A percentile compares a stretch with the other conserved stretches of the same genome.
Conservation (phyloP, 2,888 invertebrate genomes). For the Microctonus brassicae region DNA sequence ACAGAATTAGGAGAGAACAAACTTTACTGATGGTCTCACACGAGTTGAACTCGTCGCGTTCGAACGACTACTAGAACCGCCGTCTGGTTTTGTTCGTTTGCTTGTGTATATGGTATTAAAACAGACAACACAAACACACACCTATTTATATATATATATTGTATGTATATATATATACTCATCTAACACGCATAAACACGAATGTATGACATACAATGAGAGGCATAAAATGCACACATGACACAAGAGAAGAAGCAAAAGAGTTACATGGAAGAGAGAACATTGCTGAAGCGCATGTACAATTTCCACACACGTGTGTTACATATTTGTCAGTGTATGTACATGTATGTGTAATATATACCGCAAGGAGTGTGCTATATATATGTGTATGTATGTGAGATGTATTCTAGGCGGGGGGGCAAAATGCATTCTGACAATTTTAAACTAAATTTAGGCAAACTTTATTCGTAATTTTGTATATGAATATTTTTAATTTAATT, state of each 20-base stretch:
- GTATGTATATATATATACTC: background rate
- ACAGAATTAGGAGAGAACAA: background rate
- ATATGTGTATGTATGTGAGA: background rate
- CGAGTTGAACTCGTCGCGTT: slow-evolving; percentile 17
- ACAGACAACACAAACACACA: slow-evolving; percentile 12
- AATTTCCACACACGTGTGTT: background rate
- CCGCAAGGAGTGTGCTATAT: no score
- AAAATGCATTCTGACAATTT: slow-evolving; percentile 16
- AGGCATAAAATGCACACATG: slow-evolving; percentile 20
- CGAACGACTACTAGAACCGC: slow-evolving; percentile 27
- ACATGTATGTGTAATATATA: background rate
- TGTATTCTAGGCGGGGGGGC: slow-evolving; percentile 26
- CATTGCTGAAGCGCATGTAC: slow-evolving; percentile 15
- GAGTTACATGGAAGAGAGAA: background rate
- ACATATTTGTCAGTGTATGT: background rate
- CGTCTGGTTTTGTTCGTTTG: slow-evolving; percentile 11
- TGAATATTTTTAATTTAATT: background rate
- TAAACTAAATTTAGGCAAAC: slow-evolving; percentile 9
- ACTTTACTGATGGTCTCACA: slow-evolving; percentile 1
- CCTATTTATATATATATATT: no score
- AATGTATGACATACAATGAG: slow-evolving; percentile 22
- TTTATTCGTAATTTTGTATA: background rate
- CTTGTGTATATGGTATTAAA: slow-evolving; percentile 14
- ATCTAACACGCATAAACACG: background rate
- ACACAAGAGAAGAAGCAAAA: slow-evolving; percentile 6